phyloP scores from a whole-genome alignment of 2,888 invertebrate species.

The Lasioglossum zephyrum region DNA sequence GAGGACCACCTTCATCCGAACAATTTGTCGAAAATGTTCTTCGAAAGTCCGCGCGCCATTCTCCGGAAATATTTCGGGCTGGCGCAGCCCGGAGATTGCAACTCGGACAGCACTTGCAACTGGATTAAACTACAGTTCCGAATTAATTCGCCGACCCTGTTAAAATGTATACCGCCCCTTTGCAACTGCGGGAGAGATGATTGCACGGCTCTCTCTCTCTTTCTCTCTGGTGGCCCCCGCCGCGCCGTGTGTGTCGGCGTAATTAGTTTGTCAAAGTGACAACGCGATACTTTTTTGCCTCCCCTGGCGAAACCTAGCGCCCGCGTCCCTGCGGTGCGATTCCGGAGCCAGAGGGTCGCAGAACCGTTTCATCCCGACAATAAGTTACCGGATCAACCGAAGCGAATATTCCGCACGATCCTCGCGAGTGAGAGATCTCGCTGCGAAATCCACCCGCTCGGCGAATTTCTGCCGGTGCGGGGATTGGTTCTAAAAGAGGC shows the following conservation, averaged over 20 bases:
- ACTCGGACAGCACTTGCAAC: conserved; percentile 42
- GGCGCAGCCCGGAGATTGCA: conserved; percentile 7
- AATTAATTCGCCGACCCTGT: conserved; percentile 56
- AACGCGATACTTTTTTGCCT: conserved; percentile 44
- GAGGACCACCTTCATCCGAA: background rate
- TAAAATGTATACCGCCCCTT: conserved; percentile 35
- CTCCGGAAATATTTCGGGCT: conserved; percentile 15
- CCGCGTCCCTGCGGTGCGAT: conserved; percentile 38
- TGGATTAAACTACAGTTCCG: conserved; percentile 61
- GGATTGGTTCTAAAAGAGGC: conserved; percentile 21
- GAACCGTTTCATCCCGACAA: conserved; percentile 1
- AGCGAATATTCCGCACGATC: background rate
- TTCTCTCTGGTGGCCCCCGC: background rate
- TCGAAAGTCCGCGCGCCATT: background rate
- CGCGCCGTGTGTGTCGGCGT: conserved; percentile 12
- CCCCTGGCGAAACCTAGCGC: background rate
- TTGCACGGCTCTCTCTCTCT: conserved; percentile 16
- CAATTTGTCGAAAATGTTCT: background rate
- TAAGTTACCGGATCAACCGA: conserved; percentile 4
- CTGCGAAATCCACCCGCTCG: conserved; percentile 37
- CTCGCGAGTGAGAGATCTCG: background rate
- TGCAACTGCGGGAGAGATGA: conserved; percentile 32
- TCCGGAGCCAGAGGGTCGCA: conserved; percentile 11
- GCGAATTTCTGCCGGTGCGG: background rate
- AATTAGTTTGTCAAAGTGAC: conserved; percentile 61